phyloP scores from a whole-genome alignment of 2,113 vertebrate genomes.

The Catharus minimus region DNA sequence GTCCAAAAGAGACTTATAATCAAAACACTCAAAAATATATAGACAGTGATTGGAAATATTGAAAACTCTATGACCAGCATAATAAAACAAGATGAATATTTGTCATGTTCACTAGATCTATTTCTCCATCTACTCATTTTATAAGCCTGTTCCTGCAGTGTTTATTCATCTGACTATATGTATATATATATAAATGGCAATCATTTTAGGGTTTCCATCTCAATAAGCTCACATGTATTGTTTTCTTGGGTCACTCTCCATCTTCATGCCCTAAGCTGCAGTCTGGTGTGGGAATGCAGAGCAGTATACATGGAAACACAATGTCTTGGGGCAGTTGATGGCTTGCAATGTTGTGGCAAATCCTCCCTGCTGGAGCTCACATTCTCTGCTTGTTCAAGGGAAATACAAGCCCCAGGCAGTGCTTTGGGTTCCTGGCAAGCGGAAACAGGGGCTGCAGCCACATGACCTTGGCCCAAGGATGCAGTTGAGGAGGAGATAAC shows the following conservation, averaged over 20 bases:
- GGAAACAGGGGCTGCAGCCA: neutral
- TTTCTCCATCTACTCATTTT: neutral
- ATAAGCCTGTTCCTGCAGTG: neutral
- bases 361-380: neutral
- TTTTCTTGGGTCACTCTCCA: neutral
- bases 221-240: accelerated
- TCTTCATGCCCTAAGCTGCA: neutral
- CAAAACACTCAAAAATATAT: neutral
- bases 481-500: neutral
- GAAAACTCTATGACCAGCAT: neutral
- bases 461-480: neutral
- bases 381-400: neutral
- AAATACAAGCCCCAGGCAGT: neutral
- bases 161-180: neutral
- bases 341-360: neutral
- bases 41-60: neutral
- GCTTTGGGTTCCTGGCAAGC: neutral
- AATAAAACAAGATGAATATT: neutral
- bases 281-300: neutral
- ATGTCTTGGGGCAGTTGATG: accelerated
- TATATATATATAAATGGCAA: neutral
- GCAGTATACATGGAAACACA: neutral
- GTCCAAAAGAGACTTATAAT: neutral
- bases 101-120: neutral
- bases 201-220: neutral